Percentiles rank a stretch among this genome's conserved stretches.
Conservation (phyloP, 2,888 invertebrate genomes). For the Gastrophysa polygoni region DNA sequence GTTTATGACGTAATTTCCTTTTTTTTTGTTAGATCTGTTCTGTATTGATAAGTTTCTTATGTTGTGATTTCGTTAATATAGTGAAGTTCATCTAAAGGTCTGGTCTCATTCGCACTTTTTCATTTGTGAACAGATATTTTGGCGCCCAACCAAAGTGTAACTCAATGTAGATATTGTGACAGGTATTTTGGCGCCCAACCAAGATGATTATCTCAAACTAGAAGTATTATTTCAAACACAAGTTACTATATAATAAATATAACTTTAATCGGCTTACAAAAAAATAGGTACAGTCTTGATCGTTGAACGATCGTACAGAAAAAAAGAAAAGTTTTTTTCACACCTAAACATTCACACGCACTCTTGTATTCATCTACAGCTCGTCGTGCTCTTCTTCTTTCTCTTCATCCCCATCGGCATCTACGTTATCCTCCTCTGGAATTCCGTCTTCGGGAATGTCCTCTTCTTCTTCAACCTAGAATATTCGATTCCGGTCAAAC, state of each 20-base stretch:
- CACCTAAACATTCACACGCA: constrained; percentile 29
- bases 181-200: no score
- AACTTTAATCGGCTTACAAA: constrained; percentile 37
- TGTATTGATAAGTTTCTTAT: not conserved
- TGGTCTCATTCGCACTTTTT: no score
- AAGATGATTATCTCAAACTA: no score
- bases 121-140: no score
- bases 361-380: constrained; percentile 57
- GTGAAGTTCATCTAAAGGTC: not conserved
- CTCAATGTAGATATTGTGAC: no score
- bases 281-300: constrained; percentile 40
- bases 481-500: no score
- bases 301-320: constrained; percentile 35
- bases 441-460: constrained; percentile 59
- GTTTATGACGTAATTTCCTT: constrained; percentile 78
- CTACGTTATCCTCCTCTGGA: constrained; percentile 55
- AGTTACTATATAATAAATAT: constrained; percentile 28
- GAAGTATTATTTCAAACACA: no score
- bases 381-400: constrained; percentile 64
- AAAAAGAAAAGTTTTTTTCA: constrained; percentile 12
- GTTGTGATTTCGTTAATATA: not conserved
- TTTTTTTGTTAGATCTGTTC: not conserved
- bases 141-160: no score
- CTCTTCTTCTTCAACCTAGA: constrained; percentile 57
- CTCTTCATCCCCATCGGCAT: constrained; percentile 52